Evolutionary conservation across 2,113 vertebrate genomes (phyloP), one percentile per base, ranked within the genome.

Genomic region (Gnathonemus longibarbis): DNA sequence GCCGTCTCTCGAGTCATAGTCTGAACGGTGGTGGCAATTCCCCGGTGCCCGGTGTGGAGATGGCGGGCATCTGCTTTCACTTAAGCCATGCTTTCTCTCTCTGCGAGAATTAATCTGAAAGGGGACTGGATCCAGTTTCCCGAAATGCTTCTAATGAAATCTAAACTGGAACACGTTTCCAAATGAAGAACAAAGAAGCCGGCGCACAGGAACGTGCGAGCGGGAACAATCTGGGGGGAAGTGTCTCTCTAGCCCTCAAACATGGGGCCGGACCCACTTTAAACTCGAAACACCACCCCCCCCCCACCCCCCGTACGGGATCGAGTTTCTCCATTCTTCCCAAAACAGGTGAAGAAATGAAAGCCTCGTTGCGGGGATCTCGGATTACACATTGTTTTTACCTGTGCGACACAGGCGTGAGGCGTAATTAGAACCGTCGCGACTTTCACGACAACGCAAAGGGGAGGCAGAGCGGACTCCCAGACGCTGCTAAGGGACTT

Each of bases 81-180:
- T 95, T 96, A 96, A 88, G 90, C 92, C 90, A 91, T 90, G 94
- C 92, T 94, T 91, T 93, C 91, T 92, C 93, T 93, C 87, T 27
- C 90, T 83, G 56, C 84, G 80, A 39, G 74, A 35, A 80, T 90
- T 91, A 84, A 92, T 93, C 93, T 93, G 94, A 95, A 94, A 92
- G 91, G 89, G 89, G 90, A 70, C 62, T 66, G 90, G 95, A 93
- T 95, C 94, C 89, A 89, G 90, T 95, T 96, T 95, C 94, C 92
- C 91, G 94, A 95, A 93, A 91, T 95, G 95, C 95, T 95, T 95
- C 94, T 95, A 94, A 95, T 95, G 94, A 93, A 95, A 94, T 92
- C 94, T 94, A 94, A 95, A 95, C 94, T 92, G 93, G 94, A 96
- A 94, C 94, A 92, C 92, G 90, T 94, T 86, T 94, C 90, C 93